phyloP scores from a whole-genome alignment of 2,797 vertebrate species.

The Harpagifer antarcticus region DNA sequence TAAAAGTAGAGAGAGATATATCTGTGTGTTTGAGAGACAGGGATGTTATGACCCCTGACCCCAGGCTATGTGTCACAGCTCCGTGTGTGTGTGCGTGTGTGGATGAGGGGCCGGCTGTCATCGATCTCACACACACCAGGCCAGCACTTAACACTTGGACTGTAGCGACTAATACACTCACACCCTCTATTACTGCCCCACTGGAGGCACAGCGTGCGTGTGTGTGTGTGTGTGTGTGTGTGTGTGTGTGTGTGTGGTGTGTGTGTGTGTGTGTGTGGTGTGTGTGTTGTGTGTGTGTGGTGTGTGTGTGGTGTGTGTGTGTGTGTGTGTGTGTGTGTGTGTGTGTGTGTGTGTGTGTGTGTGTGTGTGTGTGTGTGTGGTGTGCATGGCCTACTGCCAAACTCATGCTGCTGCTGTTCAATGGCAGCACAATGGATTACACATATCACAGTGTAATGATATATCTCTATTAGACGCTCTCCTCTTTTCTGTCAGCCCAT shows the following conservation, averaged over 20 bases:
- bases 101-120: conserved; percentile 77
- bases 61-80: conserved; percentile 85
- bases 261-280: conserved; percentile 31
- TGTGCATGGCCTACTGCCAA: conserved; percentile 65
- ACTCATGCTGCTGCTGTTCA: conserved; percentile 71
- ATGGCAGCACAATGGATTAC: conserved; percentile 77
- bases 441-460: conserved; percentile 79
- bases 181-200: conserved; percentile 85
- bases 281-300: conserved; percentile 38
- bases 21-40: conserved; percentile 60
- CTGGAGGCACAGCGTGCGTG: conserved; percentile 79
- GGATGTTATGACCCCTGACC: conserved; percentile 90
- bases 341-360: conserved; percentile 46
- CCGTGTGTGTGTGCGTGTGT: conserved; percentile 12
- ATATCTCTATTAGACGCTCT: conserved; percentile 69
- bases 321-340: conserved; percentile 39
- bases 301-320: conserved; percentile 42
- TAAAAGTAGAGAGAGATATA: conserved; percentile 32
- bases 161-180: conserved; percentile 86
- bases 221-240: conserved; percentile 42
- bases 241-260: conserved; percentile 49
- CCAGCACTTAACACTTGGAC: conserved; percentile 89
- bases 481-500: conserved; percentile 26
- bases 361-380: conserved; percentile 36
- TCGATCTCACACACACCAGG: conserved; percentile 88